phyloP scores from a whole-genome alignment of 2,113 vertebrate genomes.

The Myotis lucifugus region DNA sequence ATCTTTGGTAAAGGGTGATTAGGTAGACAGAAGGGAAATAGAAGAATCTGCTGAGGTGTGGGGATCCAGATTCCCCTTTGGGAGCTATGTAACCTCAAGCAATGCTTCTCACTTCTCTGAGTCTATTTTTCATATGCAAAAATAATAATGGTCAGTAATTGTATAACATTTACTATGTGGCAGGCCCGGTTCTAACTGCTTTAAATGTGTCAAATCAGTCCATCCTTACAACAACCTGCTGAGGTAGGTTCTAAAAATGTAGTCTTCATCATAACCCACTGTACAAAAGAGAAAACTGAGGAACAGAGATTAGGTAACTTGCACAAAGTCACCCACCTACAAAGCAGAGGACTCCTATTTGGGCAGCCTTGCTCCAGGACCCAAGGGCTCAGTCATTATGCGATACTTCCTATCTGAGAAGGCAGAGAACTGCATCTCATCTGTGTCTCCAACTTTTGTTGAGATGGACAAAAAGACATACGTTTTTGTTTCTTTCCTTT shows the following conservation, averaged over 20 bases:
- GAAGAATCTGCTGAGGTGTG: neutral
- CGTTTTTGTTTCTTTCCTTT: neutral
- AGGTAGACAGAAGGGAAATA: neutral
- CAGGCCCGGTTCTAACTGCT: neutral
- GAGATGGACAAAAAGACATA: neutral
- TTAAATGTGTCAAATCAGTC: neutral
- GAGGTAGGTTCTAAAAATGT: neutral
- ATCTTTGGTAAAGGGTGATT: neutral
- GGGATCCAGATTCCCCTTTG: neutral
- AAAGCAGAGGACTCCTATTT: neutral
- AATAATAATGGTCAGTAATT: neutral
- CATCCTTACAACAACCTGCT: neutral
- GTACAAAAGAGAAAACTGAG: neutral
- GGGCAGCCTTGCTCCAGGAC: neutral
- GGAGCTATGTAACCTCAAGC: neutral
- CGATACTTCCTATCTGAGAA: neutral
- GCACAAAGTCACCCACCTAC: neutral
- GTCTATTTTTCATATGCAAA: neutral
- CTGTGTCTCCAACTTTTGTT: neutral
- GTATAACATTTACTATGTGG: fast-evolving
- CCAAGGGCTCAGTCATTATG: fast-evolving
- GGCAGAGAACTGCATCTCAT: neutral
- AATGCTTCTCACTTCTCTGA: neutral
- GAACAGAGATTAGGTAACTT: neutral
- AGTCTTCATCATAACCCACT: neutral